Conservation (phyloP, 2,113 vertebrate genomes). For the Cynocephalus volans region DNA sequence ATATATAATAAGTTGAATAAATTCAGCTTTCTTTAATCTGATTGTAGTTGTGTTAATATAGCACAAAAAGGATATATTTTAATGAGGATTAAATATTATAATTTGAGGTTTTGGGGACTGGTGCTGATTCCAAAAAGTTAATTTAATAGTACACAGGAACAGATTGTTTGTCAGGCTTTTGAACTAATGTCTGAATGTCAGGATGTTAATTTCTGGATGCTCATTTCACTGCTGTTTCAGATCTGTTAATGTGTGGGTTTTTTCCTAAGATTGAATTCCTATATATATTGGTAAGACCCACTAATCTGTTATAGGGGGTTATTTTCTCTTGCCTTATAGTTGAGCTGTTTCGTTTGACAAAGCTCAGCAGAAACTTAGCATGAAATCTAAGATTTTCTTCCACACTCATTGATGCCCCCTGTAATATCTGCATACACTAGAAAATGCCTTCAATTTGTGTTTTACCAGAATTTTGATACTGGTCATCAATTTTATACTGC, state of each 20-base stretch:
- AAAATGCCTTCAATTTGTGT: constrained; percentile 86
- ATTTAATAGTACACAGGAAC: constrained; percentile 77
- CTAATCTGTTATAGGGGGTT: constrained; percentile 59
- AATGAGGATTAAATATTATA: constrained; percentile 85
- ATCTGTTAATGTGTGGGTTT: constrained; percentile 6
- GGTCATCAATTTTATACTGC: constrained; percentile 84
- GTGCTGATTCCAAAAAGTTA: constrained; percentile 84
- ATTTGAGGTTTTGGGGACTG: constrained; percentile 87
- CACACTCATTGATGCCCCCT: constrained; percentile 80
- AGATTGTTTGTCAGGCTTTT: constrained; percentile 83
- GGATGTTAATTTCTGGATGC: constrained; percentile 83
- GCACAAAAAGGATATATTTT: constrained; percentile 86
- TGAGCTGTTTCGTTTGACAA: constrained; percentile 84
- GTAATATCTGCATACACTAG: constrained; percentile 83
- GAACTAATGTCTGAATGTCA: constrained; percentile 79
- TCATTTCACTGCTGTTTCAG: constrained; percentile 78
- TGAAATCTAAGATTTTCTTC: constrained; percentile 85
- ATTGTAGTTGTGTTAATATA: constrained; percentile 85
- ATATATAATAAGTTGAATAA: constrained; percentile 83
- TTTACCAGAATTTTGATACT: constrained; percentile 87
- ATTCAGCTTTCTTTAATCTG: constrained; percentile 80
- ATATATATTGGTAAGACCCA: constrained; percentile 72
- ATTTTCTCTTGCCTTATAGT: constrained; percentile 87
- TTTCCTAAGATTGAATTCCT: constrained; percentile 72
- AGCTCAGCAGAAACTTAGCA: constrained; percentile 85